These are phyloP conservation scores for Rhagoletis zephyria DNA, from an alignment of 1,140 invertebrate genomes.

Conservation along the genomic window DNA sequence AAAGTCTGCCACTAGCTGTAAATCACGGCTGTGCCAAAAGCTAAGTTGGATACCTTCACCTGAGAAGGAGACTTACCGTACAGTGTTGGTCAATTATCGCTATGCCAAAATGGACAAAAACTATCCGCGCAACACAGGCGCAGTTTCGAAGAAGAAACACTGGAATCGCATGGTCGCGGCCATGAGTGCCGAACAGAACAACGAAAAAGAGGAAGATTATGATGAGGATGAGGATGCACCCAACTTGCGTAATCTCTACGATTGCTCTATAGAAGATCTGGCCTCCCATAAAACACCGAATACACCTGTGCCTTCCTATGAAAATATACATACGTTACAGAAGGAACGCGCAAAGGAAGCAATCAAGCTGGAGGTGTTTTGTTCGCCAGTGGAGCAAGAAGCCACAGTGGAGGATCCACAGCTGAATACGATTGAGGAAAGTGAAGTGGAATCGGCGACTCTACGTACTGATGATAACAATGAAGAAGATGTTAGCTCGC, in stretches of 20 bases:
- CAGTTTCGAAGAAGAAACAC: slow-evolving; percentile 27
- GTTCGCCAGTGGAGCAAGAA: slow-evolving; percentile 62
- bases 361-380: slow-evolving; percentile 62
- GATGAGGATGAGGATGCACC: slow-evolving; percentile 10
- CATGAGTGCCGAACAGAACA: neutral
- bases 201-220: neutral
- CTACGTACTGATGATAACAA: too few species aligned
- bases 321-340: slow-evolving; percentile 57
- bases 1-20: neutral
- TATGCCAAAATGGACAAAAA: slow-evolving; percentile 35
- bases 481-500: neutral
- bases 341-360: slow-evolving; percentile 65
- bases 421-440: slow-evolving; percentile 14
- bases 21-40: neutral
- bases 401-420: slow-evolving; percentile 63
- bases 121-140: neutral
- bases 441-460: neutral
- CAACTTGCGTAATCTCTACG: slow-evolving; percentile 1
- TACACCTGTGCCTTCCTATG: neutral
- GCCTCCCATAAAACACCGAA: neutral
- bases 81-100: slow-evolving; percentile 48
- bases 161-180: slow-evolving; percentile 5
- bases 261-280: neutral
- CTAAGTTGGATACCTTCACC: neutral
- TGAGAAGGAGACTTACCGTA: slow-evolving; percentile 41